Evolutionary conservation across 2,797 vertebrate species (phyloP), one percentile per base, ranked within the genome.

Genomic region (Lerista edwardsae): DNA sequence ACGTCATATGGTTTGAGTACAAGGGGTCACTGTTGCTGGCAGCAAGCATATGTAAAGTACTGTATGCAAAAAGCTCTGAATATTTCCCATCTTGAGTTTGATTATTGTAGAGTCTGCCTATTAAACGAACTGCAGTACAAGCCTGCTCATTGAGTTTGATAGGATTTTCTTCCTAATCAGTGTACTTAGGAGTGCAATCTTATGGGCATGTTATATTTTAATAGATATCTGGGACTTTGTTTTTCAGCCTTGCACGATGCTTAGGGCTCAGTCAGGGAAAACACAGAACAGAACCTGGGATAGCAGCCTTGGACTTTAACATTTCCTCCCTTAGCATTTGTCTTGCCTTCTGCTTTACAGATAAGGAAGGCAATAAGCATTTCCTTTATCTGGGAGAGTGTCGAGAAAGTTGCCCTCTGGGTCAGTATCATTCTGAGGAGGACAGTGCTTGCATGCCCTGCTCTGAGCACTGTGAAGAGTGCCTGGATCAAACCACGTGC

Each of bases 341-440:
- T 59, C 39, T 62, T 75, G 9, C 4, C 44, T 75, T 61, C 64
- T 39, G 3, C 31, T 76, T 71, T 74, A 36, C 94, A 99, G 98
- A 99, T 85, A 94, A 82, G 83, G 94, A 95, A n/a, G 95, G 92
- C 25, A 91, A 72, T 7, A 68, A 92, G 25, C 95, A 91, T 74
- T 98, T 97, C 93, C 89, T 98, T 10, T 96, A 97, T 47, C 62
- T 85, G 34, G 94, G 95, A 21, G 94, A 97, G 89, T 99, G 98
- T 93, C 94, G 92, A 69, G 96, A 96, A 8, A 92, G 72, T 79
- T 99, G 98, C 89, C 98, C 98, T 0, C 77, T 81, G n/a, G 96
- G 95, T 2, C 91, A 97, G 92, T 97, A 95, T 89, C 96, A 96
- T 80, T 95, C 94, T 0, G 10, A 61, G 61, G 93, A 91, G 57